Evolutionary conservation across 1,140 invertebrate species (phyloP), one percentile per base, ranked within the genome.

Genomic region (Spodoptera frugiperda): DNA sequence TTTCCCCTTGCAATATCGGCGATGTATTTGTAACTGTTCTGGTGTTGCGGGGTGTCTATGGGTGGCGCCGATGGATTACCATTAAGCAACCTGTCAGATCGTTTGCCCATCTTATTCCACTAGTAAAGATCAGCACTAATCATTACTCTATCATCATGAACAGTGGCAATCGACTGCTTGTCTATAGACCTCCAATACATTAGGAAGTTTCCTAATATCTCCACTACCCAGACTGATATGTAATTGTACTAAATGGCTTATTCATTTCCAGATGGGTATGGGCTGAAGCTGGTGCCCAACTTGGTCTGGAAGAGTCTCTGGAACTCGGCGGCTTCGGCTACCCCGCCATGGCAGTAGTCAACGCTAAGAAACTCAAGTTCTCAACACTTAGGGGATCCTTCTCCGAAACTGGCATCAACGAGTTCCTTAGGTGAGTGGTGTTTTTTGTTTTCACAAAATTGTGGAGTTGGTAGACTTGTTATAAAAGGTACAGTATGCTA

Each of bases 341-440:
- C 90, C 97, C 98, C 53, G 99, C 99, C 11, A 97, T 99, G 96
- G 98, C 98, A 11, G 99, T 98, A 21, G 96, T 99, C 33, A 99
- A 99, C 94, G 96, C 97, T 9, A 98, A 99, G 93, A 99, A 99
- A 95, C 97, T 99, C 96, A 99, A 99, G 89, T 99, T 98, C 94
- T 98, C 98, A 0, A 95, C 98, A 2, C 94, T 99, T 0, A 96
- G 97, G 83, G 99, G 99, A 57, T 97, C 99, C 21, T 99, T 99
- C 94, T 99, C 98, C 6, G 96, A 97, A 82, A 97, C 97, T 76
- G 99, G 99, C 77, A 99, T 99, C 87, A 97, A 97, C 85, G 98
- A 99, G 93, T 99, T 99, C 94, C 94, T 99, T 10, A 96, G 96
- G 96, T 96, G 91, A 83, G 54, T 77, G 1, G 25, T 33, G 12